A percentile compares a stretch with the other conserved stretches of the same genome.
Evolutionary conservation across 2,113 vertebrate genomes (phyloP).

Genomic region (Struthidea cinerea): DNA sequence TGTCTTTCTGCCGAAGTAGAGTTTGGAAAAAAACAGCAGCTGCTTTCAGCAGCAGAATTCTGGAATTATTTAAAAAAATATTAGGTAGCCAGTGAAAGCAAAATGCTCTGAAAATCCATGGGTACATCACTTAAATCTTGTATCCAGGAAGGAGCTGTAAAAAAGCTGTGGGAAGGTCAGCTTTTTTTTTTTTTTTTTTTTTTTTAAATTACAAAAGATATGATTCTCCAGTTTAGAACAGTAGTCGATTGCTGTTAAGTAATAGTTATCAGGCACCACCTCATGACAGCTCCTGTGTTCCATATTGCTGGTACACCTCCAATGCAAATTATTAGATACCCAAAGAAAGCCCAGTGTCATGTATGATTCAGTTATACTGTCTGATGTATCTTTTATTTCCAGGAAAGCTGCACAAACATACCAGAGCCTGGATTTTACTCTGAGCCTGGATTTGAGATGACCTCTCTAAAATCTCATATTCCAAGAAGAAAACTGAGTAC

Average conservation of each 20-base stretch:
- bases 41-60: not conserved
- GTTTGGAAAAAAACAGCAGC: not conserved
- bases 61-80: not conserved
- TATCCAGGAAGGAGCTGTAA: not conserved
- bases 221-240: not conserved
- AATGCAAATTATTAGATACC: not conserved
- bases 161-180: not conserved
- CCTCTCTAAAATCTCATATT: not conserved
- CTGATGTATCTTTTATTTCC: not conserved
- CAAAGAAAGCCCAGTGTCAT: not conserved
- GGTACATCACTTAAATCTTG: not conserved
- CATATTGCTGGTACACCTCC: not conserved
- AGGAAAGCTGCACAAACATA: not conserved
- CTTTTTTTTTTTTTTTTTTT: too few relatives aligned
- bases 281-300: not conserved
- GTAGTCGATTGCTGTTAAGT: not conserved
- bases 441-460: not conserved
- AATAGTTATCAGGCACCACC: not conserved
- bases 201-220: not conserved
- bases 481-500: not conserved
- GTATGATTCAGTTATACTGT: not conserved
- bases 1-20: not conserved
- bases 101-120: not conserved
- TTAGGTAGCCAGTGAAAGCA: not conserved
- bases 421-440: not conserved